Evolutionary conservation across 2,888 invertebrate genomes (phyloP).

Genomic region (Hoplodrina blanda): DNA sequence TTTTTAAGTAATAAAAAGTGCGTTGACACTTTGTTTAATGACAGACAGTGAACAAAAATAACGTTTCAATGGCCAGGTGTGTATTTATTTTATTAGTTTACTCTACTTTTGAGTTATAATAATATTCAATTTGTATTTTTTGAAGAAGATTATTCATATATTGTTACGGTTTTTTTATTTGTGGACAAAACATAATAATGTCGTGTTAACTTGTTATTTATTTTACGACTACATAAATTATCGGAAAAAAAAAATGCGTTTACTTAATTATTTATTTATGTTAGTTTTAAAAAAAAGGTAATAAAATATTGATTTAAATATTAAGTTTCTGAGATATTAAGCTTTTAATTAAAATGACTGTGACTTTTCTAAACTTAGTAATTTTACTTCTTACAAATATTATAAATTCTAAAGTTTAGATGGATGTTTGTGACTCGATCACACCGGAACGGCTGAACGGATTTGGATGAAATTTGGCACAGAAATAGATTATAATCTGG

Average conservation of each 20-base stretch:
- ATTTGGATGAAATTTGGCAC: no score
- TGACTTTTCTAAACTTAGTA: not conserved
- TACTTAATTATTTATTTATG: not conserved
- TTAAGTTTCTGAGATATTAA: not conserved
- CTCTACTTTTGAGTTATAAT: slow-evolving; percentile 22
- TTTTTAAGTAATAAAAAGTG: slow-evolving; percentile 31
- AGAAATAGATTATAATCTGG: no score
- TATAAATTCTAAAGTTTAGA: no score
- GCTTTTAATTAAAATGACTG: not conserved
- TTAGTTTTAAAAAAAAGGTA: not conserved
- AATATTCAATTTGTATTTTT: slow-evolving; percentile 8
- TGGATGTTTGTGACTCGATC: no score
- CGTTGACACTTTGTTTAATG: slow-evolving; percentile 47
- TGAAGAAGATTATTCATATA: not conserved
- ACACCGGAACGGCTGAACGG: no score
- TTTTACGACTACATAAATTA: not conserved
- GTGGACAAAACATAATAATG: not conserved
- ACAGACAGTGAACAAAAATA: slow-evolving; percentile 46
- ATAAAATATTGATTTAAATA: not conserved
- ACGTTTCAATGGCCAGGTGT: slow-evolving; percentile 46
- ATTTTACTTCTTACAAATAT: not conserved
- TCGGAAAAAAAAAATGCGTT: no score
- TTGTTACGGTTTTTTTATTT: not conserved
- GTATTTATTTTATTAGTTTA: slow-evolving; percentile 43
- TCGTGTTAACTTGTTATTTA: not conserved